Base-by-base conservation (phyloP, 2,113 vertebrate species). In the Oncorhynchus keta region DNA sequence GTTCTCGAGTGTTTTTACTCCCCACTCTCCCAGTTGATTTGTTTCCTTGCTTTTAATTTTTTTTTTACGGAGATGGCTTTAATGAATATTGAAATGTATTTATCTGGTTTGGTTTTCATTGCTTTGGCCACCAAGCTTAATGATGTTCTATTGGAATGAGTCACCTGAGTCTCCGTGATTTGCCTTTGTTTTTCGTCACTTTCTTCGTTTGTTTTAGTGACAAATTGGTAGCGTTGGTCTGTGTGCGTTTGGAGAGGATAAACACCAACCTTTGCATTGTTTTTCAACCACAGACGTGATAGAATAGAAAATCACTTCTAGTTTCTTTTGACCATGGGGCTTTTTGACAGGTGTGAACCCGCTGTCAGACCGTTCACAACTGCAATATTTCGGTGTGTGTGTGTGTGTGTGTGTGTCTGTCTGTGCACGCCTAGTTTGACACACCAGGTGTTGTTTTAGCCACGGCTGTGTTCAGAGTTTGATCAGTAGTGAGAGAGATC, bases 81-180 rank as follows among this genome's bases (percentile, higher is more conserved):
- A 72, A 84, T 89, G 75, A 83, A 81, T 80, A 81, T 72, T 78
- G 75, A 85, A 45, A 74, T 59, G 76, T 76, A 79, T 75, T 73
- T 1, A 39, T 69, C 75, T 73, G 76, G 75, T 71, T 71, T 28
- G 69, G 66, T 86, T 76, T 70, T 24, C 39, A 45, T 11, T 45
- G 9, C 9, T 45, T 45, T 45, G 39, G 39, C 39, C 9, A 11
- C 39, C 39, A 11, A 45, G 62, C 75, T 85, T 80, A 79, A 78
- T 82, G 73, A 83, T 81, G 68, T 78, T 75, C 70, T 9, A 78
- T 74, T 4, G 12, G 72, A 78, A 73, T 45, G 39, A 68, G 65
- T 57, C 49, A 18, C 24, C 65, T 4, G 13, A 49, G n/a, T 51
- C 48, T 74, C 39, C 30, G 59, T 26, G 39, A 45, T 45, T 45